A percentile compares a stretch with the other conserved stretches of the same genome.
Evolutionary conservation across 2,113 vertebrate genomes (phyloP).

Genomic region (Callionymus lyra): DNA sequence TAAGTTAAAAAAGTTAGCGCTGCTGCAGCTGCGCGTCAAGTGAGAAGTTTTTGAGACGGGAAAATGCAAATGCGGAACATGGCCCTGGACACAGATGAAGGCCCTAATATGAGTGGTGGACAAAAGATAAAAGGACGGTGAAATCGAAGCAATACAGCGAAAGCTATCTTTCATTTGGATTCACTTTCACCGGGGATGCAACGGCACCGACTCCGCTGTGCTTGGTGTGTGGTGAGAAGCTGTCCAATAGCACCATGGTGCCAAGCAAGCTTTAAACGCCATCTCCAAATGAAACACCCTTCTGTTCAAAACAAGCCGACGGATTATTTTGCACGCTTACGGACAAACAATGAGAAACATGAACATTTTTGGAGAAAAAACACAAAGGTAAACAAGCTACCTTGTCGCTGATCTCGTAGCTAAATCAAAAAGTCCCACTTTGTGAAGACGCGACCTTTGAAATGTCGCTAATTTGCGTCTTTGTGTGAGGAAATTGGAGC

Average conservation of each 20-base stretch:
- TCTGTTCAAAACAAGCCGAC: not conserved
- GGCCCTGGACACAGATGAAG: not conserved
- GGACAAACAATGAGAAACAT: not conserved
- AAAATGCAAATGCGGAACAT: not conserved
- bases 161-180: not conserved
- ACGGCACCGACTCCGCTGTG: not conserved
- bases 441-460: too few species aligned
- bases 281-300: not conserved
- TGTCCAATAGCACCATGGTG: not conserved
- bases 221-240: slow-evolving; percentile 1
- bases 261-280: not conserved
- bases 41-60: not conserved
- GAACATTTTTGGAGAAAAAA: not conserved
- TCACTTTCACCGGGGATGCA: not conserved
- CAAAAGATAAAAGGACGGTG: not conserved
- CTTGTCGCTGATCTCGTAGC: too few species aligned
- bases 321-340: not conserved
- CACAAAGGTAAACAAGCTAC: too few species aligned
- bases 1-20: too few species aligned
- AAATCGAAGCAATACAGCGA: not conserved
- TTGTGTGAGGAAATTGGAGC: too few species aligned
- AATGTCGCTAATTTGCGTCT: too few species aligned
- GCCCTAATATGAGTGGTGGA: not conserved
- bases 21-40: too few species aligned
- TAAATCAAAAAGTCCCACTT: too few species aligned